These are phyloP conservation scores for Phallusia fumigata DNA, from an alignment of 23 tunicate species.

Conservation along the genomic window DNA sequence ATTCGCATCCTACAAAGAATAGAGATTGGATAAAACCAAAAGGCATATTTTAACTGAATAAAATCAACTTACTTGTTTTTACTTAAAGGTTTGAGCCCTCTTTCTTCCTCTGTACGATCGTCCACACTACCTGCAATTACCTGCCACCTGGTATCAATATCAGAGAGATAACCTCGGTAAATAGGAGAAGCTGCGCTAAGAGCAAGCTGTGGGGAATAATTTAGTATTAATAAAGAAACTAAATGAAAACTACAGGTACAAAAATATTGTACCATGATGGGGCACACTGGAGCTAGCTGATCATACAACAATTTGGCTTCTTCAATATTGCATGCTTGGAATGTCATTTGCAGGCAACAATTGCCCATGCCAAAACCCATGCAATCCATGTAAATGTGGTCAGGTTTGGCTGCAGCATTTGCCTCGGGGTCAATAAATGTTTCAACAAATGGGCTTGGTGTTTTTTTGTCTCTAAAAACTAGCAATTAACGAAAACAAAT, in stretches of 20 bases:
- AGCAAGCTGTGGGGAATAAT: slow-evolving; percentile 44
- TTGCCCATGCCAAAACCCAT: slow-evolving; percentile 99
- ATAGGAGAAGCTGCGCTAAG: slow-evolving; percentile 84
- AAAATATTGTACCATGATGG: slow-evolving; percentile 90
- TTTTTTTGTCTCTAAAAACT: slow-evolving; percentile 89
- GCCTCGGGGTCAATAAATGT: slow-evolving; percentile 66
- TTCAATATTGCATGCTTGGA: slow-evolving; percentile 84
- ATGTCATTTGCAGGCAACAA: slow-evolving; percentile 79
- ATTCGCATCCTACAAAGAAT: slow-evolving; percentile 26
- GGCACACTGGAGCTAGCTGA: slow-evolving; percentile 87
- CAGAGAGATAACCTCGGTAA: slow-evolving; percentile 74
- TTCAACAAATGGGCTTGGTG: slow-evolving; percentile 90
- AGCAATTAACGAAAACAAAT: background rate
- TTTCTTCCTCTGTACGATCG: slow-evolving; percentile 79
- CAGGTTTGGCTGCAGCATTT: slow-evolving; percentile 75
- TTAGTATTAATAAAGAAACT: too few relatives aligned
- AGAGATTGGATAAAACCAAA: background rate
- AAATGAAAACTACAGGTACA: too few relatives aligned
- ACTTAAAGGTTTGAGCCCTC: slow-evolving; percentile 43
- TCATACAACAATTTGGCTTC: slow-evolving; percentile 89
- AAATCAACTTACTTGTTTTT: slow-evolving; percentile 38
- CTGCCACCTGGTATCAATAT: slow-evolving; percentile 92
- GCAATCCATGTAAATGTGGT: slow-evolving; percentile 98
- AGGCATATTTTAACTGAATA: background rate
- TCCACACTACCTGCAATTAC: slow-evolving; percentile 94